These are phyloP conservation scores for Falco rusticolus DNA, from an alignment of 2,797 vertebrate species.

Conservation along the genomic window DNA sequence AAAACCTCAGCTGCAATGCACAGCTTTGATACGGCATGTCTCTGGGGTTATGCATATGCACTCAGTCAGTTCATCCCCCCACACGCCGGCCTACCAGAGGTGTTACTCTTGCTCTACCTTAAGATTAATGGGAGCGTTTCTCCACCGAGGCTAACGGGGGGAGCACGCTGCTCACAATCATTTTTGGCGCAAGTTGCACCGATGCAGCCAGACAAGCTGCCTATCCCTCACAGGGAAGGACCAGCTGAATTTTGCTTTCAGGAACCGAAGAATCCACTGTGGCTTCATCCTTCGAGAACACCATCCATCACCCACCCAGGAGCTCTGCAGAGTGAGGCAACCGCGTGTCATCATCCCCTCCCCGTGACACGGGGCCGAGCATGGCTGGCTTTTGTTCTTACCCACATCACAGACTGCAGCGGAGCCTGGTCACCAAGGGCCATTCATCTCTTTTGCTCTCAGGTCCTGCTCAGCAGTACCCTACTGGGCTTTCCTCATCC, in stretches of 20 bases:
- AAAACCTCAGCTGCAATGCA: not conserved
- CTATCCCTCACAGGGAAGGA: not conserved
- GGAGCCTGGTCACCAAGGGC: not conserved
- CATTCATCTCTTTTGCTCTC: slow-evolving; percentile 36
- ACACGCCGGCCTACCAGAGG: not conserved
- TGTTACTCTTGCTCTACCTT: not conserved
- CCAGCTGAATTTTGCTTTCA: not conserved
- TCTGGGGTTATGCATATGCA: not conserved
- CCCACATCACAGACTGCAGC: not conserved
- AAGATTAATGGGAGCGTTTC: not conserved
- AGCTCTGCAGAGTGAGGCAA: not conserved
- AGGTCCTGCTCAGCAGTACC: not conserved
- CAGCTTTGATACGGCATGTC: not conserved
- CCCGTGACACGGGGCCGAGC: fast-evolving
- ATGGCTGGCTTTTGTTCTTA: slow-evolving; percentile 30
- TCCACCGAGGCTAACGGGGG: fast-evolving
- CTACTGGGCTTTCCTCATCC: slow-evolving; percentile 42
- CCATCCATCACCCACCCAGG: not conserved
- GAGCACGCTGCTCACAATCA: not conserved
- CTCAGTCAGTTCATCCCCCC: not conserved
- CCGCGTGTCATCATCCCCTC: not conserved
- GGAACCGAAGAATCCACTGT: not conserved
- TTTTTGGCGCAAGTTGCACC: not conserved
- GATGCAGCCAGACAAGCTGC: not conserved
- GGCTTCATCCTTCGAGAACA: not conserved